Conservation (phyloP, 2,113 vertebrate genomes). For the Montifringilla adamsi region DNA sequence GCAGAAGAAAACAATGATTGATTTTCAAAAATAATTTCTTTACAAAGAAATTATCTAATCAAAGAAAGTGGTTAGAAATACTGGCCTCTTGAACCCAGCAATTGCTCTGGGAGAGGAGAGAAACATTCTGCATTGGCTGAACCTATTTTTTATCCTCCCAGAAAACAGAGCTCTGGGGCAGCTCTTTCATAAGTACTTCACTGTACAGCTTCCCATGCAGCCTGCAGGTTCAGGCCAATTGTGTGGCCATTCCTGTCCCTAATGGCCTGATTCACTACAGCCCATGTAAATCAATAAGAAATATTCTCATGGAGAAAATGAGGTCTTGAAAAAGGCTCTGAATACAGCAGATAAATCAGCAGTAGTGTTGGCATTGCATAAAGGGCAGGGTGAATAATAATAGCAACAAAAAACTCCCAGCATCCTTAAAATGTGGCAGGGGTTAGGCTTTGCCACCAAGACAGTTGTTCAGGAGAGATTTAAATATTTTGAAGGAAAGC, state of each 20-base stretch:
- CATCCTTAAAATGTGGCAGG: neutral
- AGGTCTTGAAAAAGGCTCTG: neutral
- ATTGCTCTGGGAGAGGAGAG: neutral
- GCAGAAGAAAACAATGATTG: neutral
- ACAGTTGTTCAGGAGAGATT: neutral
- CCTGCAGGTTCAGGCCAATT: neutral
- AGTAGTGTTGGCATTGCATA: neutral
- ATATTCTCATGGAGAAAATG: fast-evolving
- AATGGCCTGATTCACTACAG: neutral
- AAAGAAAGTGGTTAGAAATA: neutral
- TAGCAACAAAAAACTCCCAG: slow-evolving; percentile 27
- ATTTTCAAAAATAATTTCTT: neutral
- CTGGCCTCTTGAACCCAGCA: neutral
- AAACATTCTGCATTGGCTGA: neutral
- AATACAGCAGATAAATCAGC: neutral
- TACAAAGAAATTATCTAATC: neutral
- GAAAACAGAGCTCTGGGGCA: neutral
- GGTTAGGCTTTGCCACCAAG: neutral
- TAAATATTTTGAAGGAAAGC: neutral
- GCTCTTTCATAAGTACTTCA: neutral
- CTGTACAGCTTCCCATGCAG: neutral
- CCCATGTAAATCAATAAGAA: neutral
- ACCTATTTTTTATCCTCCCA: neutral
- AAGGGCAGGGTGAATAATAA: slow-evolving; percentile 40
- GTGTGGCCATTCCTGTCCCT: neutral